Percentiles rank a stretch among this genome's conserved stretches.
phyloP scores from a whole-genome alignment of 2,113 vertebrate genomes.

The Neodontobutis hainanensis region DNA sequence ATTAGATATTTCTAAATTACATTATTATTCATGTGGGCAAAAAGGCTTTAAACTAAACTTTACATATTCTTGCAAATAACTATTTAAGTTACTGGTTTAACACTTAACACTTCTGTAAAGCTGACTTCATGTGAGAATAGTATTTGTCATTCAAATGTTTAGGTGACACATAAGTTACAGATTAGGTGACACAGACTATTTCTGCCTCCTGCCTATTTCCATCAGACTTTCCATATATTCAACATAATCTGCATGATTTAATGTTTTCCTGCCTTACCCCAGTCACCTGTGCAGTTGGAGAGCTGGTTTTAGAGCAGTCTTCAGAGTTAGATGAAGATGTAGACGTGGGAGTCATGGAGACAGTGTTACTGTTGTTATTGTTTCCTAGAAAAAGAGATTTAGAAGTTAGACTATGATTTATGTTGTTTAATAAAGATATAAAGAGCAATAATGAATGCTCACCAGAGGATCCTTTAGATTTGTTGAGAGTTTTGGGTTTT shows the following conservation, averaged over 20 bases:
- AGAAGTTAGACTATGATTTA: neutral
- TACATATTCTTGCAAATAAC: too few relatives aligned
- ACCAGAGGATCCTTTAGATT: conserved; percentile 94
- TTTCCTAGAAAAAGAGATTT: conserved; percentile 78
- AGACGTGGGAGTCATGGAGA: conserved; percentile 97
- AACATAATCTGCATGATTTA: neutral
- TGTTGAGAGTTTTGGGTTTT: conserved; percentile 98
- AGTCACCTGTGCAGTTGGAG: conserved; percentile 86
- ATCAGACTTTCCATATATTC: neutral
- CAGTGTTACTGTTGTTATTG: conserved; percentile 86
- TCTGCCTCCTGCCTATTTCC: neutral
- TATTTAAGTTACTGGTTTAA: too few relatives aligned
- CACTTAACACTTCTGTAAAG: neutral
- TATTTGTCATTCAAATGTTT: neutral
- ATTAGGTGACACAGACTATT: neutral
- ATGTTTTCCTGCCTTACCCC: conserved; percentile 79
- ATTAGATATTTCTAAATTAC: too few relatives aligned
- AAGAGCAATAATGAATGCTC: neutral
- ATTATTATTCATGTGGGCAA: too few relatives aligned
- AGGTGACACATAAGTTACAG: neutral
- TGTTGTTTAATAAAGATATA: neutral
- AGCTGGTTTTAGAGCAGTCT: conserved; percentile 92
- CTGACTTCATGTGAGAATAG: neutral
- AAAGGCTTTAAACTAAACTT: too few relatives aligned
- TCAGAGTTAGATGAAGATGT: conserved; percentile 96